Evolutionary conservation across 2,888 invertebrate genomes (phyloP).

Genomic region (Aradus depressus): DNA sequence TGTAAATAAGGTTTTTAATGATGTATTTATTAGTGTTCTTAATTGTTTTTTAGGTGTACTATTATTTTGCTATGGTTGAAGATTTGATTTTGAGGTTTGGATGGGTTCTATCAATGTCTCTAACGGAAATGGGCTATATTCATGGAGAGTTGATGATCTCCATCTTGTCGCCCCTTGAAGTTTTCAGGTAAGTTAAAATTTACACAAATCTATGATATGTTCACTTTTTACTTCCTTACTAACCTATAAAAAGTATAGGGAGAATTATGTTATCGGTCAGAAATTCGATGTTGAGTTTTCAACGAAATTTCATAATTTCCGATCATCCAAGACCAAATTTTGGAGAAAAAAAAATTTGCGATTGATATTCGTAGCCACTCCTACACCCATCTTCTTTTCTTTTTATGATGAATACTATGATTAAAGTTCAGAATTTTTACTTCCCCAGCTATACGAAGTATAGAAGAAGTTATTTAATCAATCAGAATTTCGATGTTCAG

Average conservation of each 20-base stretch:
- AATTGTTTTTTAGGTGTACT: slow-evolving; percentile 58
- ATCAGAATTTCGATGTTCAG: no score
- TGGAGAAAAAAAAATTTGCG: neutral
- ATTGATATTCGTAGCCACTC: neutral
- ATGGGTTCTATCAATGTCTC: slow-evolving; percentile 80
- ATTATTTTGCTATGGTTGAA: slow-evolving; percentile 93
- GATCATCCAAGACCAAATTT: neutral
- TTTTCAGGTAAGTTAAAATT: slow-evolving; percentile 58
- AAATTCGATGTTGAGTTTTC: no score
- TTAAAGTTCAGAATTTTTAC: no score
- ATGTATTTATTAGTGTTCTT: no score
- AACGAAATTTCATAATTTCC: no score
- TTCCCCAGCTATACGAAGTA: no score
- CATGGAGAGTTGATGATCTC: slow-evolving; percentile 73
- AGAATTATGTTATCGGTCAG: no score
- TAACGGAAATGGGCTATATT: slow-evolving; percentile 66
- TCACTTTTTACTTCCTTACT: neutral
- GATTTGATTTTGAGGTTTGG: slow-evolving; percentile 86
- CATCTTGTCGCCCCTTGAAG: slow-evolving; percentile 73
- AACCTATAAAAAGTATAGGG: no score
- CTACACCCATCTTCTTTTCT: no score
- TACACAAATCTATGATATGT: neutral
- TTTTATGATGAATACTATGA: no score
- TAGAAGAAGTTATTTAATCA: no score
- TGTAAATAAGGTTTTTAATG: no score